Percentiles rank a stretch among this genome's conserved stretches.
phyloP scores from a whole-genome alignment of 2,888 invertebrate genomes.

The Amiota mariae region DNA sequence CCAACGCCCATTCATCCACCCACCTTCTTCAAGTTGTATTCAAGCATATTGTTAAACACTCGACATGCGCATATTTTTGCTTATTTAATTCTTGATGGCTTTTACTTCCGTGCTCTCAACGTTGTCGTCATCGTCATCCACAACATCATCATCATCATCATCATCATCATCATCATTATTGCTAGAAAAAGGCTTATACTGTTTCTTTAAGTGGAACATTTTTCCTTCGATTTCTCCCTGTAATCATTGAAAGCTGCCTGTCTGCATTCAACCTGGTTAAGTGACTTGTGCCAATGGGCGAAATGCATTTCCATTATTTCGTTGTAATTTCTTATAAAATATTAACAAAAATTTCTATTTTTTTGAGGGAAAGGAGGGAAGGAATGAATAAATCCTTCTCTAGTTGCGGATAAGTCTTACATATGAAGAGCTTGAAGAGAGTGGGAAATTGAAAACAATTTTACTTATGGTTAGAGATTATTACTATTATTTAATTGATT shows the following conservation, averaged over 20 bases:
- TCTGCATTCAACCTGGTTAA: slow-evolving; percentile 10
- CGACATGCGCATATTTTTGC: slow-evolving; percentile 46
- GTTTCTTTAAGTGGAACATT: too few species aligned
- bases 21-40: slow-evolving; percentile 10
- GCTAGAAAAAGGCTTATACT: slow-evolving; percentile 11
- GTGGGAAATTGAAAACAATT: too few species aligned
- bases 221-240: neutral
- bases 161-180: too few species aligned
- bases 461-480: too few species aligned
- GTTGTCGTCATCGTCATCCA: neutral
- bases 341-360: too few species aligned
- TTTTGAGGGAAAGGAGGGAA: too few species aligned
- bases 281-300: slow-evolving; percentile 25
- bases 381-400: too few species aligned
- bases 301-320: slow-evolving; percentile 15
- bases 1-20: neutral
- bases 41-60: slow-evolving; percentile 53
- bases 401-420: too few species aligned
- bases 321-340: neutral
- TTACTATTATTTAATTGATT: too few species aligned
- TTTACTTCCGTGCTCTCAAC: slow-evolving; percentile 19
- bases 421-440: too few species aligned
- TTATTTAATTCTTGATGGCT: slow-evolving; percentile 51
- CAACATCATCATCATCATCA: neutral
- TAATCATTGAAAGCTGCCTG: neutral